Percentiles rank a stretch among this genome's conserved stretches.
phyloP scores from a whole-genome alignment of 37 sponge, comb jelly and placozoan species.

The Halichondria panicea region DNA sequence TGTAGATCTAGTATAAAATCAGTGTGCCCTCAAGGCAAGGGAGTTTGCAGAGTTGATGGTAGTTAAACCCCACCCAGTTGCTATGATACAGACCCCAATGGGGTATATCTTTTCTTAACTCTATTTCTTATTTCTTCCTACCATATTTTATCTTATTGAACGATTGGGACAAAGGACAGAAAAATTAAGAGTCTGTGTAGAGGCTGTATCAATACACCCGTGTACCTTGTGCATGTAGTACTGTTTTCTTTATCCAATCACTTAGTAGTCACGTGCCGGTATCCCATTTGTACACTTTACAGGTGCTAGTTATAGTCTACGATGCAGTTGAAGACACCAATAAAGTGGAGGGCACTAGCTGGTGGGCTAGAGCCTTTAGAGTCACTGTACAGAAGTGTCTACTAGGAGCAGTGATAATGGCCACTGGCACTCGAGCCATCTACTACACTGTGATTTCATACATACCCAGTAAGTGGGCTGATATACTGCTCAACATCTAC shows the following conservation, averaged over 20 bases:
- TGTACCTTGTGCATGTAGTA: not conserved
- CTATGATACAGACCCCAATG: too few species aligned
- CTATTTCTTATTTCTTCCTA: too few species aligned
- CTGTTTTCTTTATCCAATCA: not conserved
- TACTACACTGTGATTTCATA: constrained; percentile 46
- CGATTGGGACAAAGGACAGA: too few species aligned
- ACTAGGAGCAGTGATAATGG: constrained; percentile 55
- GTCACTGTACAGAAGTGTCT: constrained; percentile 58
- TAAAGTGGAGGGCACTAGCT: not conserved
- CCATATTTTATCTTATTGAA: too few species aligned
- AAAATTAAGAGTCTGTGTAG: too few species aligned
- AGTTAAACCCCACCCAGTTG: too few species aligned
- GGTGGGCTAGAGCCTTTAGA: constrained; percentile 61
- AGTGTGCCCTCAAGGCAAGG: too few species aligned
- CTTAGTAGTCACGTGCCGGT: constrained; percentile 12
- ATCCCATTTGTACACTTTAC: not conserved
- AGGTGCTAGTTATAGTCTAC: constrained; percentile 51
- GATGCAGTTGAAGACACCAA: constrained; percentile 32
- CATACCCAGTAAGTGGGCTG: constrained; percentile 45
- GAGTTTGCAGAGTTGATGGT: too few species aligned
- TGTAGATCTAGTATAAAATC: too few species aligned
- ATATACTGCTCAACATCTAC: constrained; percentile 49
- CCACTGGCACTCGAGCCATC: constrained; percentile 67
- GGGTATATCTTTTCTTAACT: too few species aligned
- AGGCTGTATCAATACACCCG: not conserved